phyloP scores from a whole-genome alignment of 2,113 vertebrate genomes.

The Leptocoma aspasia region DNA sequence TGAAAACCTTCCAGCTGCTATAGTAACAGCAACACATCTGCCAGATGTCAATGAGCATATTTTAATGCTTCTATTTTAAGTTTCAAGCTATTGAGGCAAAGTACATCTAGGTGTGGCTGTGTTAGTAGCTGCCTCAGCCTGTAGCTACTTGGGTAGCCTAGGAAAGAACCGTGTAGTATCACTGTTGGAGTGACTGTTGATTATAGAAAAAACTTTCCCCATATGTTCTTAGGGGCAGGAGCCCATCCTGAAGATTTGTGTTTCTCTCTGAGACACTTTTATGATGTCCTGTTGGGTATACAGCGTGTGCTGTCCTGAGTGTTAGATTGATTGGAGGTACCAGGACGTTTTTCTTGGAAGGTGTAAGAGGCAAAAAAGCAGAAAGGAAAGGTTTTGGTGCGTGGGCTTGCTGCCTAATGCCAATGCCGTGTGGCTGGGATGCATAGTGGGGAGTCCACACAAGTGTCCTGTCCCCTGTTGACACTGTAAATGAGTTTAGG shows the following conservation, averaged over 20 bases:
- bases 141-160: not conserved
- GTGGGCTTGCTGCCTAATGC: conserved; percentile 38
- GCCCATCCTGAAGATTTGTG: conserved; percentile 30
- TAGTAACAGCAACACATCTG: not conserved
- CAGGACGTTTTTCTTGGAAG: conserved; percentile 34
- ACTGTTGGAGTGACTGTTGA: not conserved
- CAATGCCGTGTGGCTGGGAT: conserved; percentile 13
- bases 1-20: not conserved
- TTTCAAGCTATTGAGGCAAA: not conserved
- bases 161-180: not conserved
- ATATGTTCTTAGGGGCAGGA: conserved; percentile 33
- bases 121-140: not conserved
- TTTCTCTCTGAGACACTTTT: conserved; percentile 28
- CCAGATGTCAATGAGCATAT: not conserved
- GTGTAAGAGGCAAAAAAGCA: conserved; percentile 15
- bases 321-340: conserved; percentile 38
- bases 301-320: not conserved
- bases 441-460: not conserved
- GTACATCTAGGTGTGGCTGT: not conserved
- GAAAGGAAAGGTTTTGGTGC: not conserved
- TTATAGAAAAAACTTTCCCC: conserved; percentile 24
- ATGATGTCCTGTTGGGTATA: conserved; percentile 34
- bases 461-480: not conserved
- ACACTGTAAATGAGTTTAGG: not conserved
- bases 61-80: not conserved